phyloP scores from a whole-genome alignment of 1,140 invertebrate species.

The Drosophila littoralis region DNA sequence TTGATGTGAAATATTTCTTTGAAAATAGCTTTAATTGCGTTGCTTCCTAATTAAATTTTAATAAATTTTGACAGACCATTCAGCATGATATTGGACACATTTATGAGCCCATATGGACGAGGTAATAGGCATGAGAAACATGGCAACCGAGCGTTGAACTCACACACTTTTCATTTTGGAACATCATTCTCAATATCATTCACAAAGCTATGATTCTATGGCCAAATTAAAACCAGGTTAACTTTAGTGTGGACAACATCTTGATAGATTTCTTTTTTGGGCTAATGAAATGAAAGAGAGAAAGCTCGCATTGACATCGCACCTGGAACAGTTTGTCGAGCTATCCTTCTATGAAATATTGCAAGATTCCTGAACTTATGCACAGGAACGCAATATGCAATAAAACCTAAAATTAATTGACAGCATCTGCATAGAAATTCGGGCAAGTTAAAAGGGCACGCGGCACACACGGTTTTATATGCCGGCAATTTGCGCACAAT shows the following conservation, averaged over 20 bases:
- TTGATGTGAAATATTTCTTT: constrained; percentile 1
- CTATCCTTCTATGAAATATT: constrained; percentile 27
- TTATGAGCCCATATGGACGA: background rate
- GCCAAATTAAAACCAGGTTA: too few species aligned
- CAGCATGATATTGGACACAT: background rate
- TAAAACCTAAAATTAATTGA: constrained; percentile 77
- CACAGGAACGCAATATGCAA: constrained; percentile 44
- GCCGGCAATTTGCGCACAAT: constrained; percentile 57
- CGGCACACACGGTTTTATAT: constrained; percentile 19
- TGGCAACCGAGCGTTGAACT: background rate
- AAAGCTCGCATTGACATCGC: too few species aligned
- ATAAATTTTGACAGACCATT: constrained; percentile 5
- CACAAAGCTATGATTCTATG: too few species aligned
- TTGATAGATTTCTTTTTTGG: too few species aligned
- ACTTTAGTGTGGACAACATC: too few species aligned
- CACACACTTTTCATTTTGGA: too few species aligned
- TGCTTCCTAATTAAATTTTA: constrained; percentile 3
- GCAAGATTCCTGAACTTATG: constrained; percentile 26
- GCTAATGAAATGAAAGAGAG: too few species aligned
- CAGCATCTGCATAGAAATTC: constrained; percentile 50
- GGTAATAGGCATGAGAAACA: background rate
- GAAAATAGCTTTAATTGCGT: background rate
- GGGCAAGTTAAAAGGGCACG: constrained; percentile 12
- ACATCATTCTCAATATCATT: too few species aligned
- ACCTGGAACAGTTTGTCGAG: too few species aligned